These are phyloP conservation scores for Catocala nupta DNA, from an alignment of 2,888 invertebrate species.

Conservation along the genomic window DNA sequence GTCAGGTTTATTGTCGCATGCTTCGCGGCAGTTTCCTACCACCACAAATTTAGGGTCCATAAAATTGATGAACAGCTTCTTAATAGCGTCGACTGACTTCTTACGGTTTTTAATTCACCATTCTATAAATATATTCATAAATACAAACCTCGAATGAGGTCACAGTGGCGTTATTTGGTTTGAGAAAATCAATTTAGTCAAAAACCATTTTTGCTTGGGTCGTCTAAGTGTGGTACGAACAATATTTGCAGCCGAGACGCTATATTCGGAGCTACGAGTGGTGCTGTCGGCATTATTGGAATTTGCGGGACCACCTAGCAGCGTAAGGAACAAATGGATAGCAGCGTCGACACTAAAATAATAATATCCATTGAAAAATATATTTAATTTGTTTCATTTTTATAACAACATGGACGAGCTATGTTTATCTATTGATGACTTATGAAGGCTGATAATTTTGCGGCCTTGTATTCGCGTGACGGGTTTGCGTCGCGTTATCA, in stretches of 20 bases:
- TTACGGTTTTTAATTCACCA: constrained; percentile 58
- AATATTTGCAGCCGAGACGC: constrained; percentile 73
- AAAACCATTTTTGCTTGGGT: constrained; percentile 68
- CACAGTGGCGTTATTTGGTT: constrained; percentile 48
- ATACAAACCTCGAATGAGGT: constrained; percentile 47
- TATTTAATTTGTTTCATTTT: constrained; percentile 18
- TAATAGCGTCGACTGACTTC: constrained; percentile 72
- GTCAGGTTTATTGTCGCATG: constrained; percentile 81
- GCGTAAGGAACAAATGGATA: constrained; percentile 49
- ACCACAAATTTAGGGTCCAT: constrained; percentile 82
- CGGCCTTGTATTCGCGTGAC: constrained; percentile 67
- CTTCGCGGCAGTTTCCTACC: constrained; percentile 76
- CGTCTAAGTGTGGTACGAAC: constrained; percentile 66
- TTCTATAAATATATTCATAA: constrained; percentile 47
- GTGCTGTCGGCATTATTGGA: constrained; percentile 71
- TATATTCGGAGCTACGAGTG: constrained; percentile 68
- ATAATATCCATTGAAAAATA: constrained; percentile 33
- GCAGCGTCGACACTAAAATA: constrained; percentile 42
- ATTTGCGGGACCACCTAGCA: constrained; percentile 59
- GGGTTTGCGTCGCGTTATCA: constrained; percentile 63
- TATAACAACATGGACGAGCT: constrained; percentile 24
- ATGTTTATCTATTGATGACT: constrained; percentile 57
- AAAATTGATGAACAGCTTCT: constrained; percentile 83
- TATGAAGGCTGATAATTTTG: constrained; percentile 67
- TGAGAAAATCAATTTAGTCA: constrained; percentile 68